Evolutionary conservation across 2,888 invertebrate genomes (phyloP), one percentile per base, ranked within the genome.

Genomic region (Pachymerium ferrugineum): DNA sequence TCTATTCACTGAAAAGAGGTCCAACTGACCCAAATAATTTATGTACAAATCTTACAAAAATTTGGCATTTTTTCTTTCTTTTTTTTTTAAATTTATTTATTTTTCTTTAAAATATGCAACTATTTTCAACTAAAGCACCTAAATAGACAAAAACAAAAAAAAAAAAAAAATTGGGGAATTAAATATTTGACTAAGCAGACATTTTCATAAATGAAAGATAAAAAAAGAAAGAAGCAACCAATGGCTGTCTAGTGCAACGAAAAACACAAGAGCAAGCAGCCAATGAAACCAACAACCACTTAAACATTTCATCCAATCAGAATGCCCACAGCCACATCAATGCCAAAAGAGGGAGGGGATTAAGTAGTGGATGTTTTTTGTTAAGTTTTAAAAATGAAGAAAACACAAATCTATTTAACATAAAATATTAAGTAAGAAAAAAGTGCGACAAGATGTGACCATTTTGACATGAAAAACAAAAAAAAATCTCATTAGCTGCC

Each of bases 1-100:
- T 47, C 3, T 47, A 47, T 47, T 19, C 42, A 19, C 22, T 47
- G 47, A 47, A 47, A 47, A 47, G n/a, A n/a, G 47, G 47, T 47
- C 47, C 47, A 47, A 47, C 47, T 47, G 47, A 47, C 47, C 35
- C 68, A 68, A 68, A 29, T 29, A 68, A 68, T 30, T 68, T 30
- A 68, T 68, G 14, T 68, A 29, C 30, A 29, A 28, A 68, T 68
- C 28, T 30, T 68, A 68, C 30, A 68, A 68, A 68, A 29, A 30
- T 30, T 68, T 68, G 28, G 28, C 30, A 29, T 68, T 68, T 67
- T 67, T 28, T 68, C 19, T 16, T 62, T 35, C 12, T 35, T 35
- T 14, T 35, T 35, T 35, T 35, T 35, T 35, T 35, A 12, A 12
- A 35, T 35, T 12, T 35, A 35, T 35, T 35, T 35, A 12, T 35